A percentile compares a stretch with the other conserved stretches of the same genome.
Evolutionary conservation across 2,888 invertebrate species (phyloP).

Genomic region (Gibbula magus): DNA sequence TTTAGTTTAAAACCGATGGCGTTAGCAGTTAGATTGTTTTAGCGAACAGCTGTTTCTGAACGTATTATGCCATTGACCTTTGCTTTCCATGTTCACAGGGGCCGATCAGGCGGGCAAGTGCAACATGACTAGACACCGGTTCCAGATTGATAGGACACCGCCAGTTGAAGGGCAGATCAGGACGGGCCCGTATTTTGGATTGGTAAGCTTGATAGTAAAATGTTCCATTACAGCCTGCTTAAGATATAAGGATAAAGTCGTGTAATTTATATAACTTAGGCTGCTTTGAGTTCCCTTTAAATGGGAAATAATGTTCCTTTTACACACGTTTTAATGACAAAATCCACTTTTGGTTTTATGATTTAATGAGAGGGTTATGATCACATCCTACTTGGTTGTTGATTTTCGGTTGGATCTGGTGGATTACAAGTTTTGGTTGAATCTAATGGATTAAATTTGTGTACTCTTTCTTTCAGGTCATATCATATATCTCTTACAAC

Average conservation of each 20-base stretch:
- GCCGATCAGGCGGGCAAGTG: constrained; percentile 32
- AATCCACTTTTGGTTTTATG: neutral
- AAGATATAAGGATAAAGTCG: neutral
- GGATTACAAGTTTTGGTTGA: no score
- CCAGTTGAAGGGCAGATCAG: constrained; percentile 26
- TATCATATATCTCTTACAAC: no score
- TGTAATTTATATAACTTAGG: neutral
- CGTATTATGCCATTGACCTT: neutral
- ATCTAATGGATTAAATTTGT: no score
- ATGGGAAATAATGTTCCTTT: no score
- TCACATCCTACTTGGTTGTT: neutral
- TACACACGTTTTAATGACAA: no score
- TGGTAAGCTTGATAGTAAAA: no score
- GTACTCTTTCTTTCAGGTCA: no score
- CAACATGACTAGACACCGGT: constrained; percentile 15
- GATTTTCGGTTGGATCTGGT: no score
- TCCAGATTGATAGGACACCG: constrained; percentile 30
- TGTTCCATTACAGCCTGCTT: no score
- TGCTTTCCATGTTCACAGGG: constrained; percentile 5
- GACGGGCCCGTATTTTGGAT: constrained; percentile 32
- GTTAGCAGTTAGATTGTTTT: no score
- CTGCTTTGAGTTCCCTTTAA: no score
- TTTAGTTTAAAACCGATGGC: no score
- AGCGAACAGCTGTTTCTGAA: neutral
- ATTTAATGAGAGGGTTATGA: neutral